phyloP scores from a whole-genome alignment of 2,797 vertebrate species.

The Acropternis orthonyx region DNA sequence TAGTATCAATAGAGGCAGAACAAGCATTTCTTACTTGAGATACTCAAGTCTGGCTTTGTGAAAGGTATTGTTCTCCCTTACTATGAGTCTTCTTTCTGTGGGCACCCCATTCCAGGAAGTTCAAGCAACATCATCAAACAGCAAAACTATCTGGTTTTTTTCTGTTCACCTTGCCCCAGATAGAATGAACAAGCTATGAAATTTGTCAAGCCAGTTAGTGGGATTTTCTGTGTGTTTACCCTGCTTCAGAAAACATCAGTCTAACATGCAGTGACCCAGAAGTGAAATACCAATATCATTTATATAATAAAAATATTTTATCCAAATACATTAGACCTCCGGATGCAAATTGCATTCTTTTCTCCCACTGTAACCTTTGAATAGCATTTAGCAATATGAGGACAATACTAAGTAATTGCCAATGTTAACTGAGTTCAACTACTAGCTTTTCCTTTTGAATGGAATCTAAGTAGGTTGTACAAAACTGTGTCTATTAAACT shows the following conservation, averaged over 20 bases:
- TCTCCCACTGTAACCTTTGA: not conserved
- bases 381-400: not conserved
- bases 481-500: not conserved
- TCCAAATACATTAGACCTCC: not conserved
- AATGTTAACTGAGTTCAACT: not conserved
- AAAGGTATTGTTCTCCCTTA: not conserved
- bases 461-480: not conserved
- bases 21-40: not conserved
- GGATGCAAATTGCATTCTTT: not conserved
- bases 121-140: not conserved
- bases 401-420: not conserved
- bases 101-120: not conserved
- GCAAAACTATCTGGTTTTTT: not conserved
- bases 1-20: not conserved
- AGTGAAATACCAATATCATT: not conserved
- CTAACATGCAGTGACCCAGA: not conserved
- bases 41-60: not conserved
- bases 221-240: not conserved
- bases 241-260: not conserved
- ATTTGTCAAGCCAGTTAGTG: not conserved
- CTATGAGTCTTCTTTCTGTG: not conserved
- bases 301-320: not conserved
- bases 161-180: not conserved
- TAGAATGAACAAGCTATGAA: not conserved
- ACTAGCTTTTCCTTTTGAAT: not conserved